Conservation (phyloP, 1,140 invertebrate genomes). For the Drosophila varians region DNA sequence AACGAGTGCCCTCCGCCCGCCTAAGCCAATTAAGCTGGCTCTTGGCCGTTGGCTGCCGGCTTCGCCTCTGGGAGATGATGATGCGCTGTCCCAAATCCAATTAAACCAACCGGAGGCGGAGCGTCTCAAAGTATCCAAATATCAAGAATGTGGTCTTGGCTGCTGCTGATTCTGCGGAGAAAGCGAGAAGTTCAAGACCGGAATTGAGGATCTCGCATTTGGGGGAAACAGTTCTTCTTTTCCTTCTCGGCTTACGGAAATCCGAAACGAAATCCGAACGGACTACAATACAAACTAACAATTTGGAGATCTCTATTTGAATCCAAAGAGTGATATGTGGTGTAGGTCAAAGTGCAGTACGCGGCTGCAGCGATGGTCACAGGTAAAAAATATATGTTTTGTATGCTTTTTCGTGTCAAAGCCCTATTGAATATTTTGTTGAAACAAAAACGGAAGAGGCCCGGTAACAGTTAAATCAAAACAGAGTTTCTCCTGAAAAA, state of each 20-base stretch:
- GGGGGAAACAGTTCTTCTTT: neutral
- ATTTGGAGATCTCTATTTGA: constrained; percentile 2
- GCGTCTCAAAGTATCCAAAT: constrained; percentile 6
- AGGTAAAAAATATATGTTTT: neutral
- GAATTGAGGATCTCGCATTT: neutral
- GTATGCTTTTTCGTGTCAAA: constrained; percentile 11
- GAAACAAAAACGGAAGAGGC: neutral
- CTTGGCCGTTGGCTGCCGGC: constrained; percentile 9
- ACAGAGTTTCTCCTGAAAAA: neutral
- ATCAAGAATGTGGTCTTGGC: neutral
- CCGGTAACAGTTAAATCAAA: constrained; percentile 38
- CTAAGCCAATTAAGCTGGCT: constrained; percentile 35
- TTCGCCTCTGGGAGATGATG: constrained; percentile 21
- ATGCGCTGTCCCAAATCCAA: constrained; percentile 23
- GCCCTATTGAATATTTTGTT: neutral
- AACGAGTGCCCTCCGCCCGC: constrained; percentile 18
- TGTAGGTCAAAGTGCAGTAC: neutral
- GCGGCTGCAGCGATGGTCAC: neutral
- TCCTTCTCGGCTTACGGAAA: neutral
- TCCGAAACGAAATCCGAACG: neutral
- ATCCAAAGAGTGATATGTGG: neutral
- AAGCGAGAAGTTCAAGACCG: neutral
- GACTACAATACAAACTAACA: neutral
- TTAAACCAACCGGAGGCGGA: constrained; percentile 6
- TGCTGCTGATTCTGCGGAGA: neutral